These are phyloP conservation scores for Pimephales promelas DNA, from an alignment of 2,113 vertebrate genomes.

Conservation along the genomic window DNA sequence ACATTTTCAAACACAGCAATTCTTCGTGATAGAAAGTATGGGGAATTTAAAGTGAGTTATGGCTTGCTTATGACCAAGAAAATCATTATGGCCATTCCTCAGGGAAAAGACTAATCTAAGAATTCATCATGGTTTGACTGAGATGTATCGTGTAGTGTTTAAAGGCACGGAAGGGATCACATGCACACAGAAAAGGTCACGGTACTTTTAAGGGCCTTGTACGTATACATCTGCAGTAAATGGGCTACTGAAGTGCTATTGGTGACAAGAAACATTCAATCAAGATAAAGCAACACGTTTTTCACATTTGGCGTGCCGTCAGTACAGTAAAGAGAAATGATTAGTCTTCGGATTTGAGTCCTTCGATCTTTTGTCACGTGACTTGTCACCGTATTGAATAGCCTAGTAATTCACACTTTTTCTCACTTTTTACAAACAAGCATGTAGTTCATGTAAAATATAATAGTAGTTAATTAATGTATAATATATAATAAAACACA, in stretches of 20 bases:
- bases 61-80: slow-evolving; percentile 47
- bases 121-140: slow-evolving; percentile 45
- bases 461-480: too few relatives aligned
- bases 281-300: slow-evolving; percentile 5
- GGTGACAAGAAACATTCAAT: slow-evolving; percentile 25
- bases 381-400: too few relatives aligned
- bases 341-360: too few relatives aligned
- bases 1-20: slow-evolving; percentile 67
- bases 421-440: too few relatives aligned
- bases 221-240: slow-evolving; percentile 24
- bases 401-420: too few relatives aligned
- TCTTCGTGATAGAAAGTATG: slow-evolving; percentile 52
- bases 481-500: too few relatives aligned
- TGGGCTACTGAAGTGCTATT: slow-evolving; percentile 6
- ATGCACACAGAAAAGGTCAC: neutral
- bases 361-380: too few relatives aligned
- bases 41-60: slow-evolving; percentile 59
- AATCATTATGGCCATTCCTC: slow-evolving; percentile 58
- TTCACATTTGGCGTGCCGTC: slow-evolving; percentile 7
- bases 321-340: too few relatives aligned
- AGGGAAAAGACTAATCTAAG: slow-evolving; percentile 44
- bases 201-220: slow-evolving; percentile 14
- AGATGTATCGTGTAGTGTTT: slow-evolving; percentile 9
- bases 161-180: slow-evolving; percentile 27
- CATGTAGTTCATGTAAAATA: too few relatives aligned